Evolutionary conservation across 2,113 vertebrate species (phyloP).

Genomic region (Mungos mungo): DNA sequence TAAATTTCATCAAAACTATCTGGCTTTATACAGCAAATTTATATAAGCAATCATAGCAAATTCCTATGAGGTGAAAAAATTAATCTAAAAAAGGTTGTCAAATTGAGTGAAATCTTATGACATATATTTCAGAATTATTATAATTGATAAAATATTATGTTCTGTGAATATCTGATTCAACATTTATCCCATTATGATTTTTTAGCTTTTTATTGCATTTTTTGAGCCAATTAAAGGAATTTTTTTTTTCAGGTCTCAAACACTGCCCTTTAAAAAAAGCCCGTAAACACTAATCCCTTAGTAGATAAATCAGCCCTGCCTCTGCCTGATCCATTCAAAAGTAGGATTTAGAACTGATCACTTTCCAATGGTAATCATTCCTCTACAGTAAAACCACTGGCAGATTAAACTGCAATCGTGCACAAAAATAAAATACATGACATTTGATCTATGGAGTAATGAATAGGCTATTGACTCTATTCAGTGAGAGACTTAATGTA

Average conservation of each 20-base stretch:
- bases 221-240: not conserved
- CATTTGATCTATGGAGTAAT: not conserved
- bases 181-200: not conserved
- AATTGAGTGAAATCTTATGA: not conserved
- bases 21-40: not conserved
- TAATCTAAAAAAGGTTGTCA: not conserved
- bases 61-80: not conserved
- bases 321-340: not conserved
- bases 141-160: not conserved
- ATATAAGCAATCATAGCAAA: not conserved
- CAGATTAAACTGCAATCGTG: not conserved
- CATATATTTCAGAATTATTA: not conserved
- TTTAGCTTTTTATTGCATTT: conserved; percentile 7
- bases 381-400: not conserved
- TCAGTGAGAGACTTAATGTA: not conserved
- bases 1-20: not conserved
- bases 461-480: not conserved
- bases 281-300: not conserved
- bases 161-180: conserved; percentile 1
- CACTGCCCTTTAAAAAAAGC: not conserved
- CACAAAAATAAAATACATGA: not conserved
- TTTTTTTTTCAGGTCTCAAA: not conserved
- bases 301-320: not conserved
- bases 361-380: not conserved
- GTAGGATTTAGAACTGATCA: not conserved